Conservation (phyloP, 2,113 vertebrate species). For the Falco punctatus region DNA sequence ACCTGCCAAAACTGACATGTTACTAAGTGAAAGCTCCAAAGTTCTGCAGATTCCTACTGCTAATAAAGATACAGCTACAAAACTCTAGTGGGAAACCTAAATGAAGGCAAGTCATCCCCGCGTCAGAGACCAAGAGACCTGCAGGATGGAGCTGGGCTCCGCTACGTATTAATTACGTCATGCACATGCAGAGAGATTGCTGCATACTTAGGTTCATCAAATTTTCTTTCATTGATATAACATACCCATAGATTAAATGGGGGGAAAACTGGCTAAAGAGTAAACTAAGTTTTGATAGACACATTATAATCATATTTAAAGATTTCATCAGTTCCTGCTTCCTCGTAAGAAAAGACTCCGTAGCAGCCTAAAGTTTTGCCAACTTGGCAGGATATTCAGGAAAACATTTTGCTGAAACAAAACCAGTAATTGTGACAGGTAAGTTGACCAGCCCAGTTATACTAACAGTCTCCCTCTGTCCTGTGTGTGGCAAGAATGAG, state of each 20-base stretch:
- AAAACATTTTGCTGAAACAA: conserved; percentile 4
- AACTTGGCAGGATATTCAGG: neutral
- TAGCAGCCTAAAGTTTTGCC: neutral
- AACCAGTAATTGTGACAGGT: neutral
- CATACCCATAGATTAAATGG: neutral
- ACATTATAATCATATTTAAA: neutral
- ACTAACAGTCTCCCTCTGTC: neutral
- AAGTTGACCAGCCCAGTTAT: neutral
- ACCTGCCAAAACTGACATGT: neutral
- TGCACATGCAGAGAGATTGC: neutral
- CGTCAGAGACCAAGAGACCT: neutral
- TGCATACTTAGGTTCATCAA: neutral
- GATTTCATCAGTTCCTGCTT: neutral
- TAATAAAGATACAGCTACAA: neutral
- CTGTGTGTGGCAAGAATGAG: neutral
- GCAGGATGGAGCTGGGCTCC: neutral
- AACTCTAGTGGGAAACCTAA: neutral
- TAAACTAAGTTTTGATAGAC: neutral
- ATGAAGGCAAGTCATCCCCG: neutral
- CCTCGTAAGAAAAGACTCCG: neutral
- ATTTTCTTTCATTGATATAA: neutral
- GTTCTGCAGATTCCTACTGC: neutral
- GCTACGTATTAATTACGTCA: neutral
- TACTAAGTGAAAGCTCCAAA: neutral
- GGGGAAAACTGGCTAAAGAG: neutral